These are phyloP conservation scores for Agonopterix alstromeriana DNA, from an alignment of 2,888 invertebrate species.

Conservation along the genomic window DNA sequence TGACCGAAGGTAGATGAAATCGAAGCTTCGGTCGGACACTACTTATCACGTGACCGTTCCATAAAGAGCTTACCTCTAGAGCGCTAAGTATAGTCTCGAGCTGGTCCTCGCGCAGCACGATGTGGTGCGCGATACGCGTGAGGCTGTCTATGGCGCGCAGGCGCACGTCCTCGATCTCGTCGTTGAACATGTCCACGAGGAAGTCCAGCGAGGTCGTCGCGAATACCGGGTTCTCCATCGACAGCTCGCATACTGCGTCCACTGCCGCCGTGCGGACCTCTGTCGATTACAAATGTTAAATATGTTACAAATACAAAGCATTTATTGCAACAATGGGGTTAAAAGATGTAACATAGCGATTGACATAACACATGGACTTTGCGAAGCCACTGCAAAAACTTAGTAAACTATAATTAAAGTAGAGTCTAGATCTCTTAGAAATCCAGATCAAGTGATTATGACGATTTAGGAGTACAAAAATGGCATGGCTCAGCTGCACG, in stretches of 20 bases:
- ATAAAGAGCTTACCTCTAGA: constrained; percentile 84
- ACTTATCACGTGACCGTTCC: no score
- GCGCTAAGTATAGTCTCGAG: constrained; percentile 96
- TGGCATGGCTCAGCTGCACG: constrained; percentile 75
- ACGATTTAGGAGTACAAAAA: not conserved
- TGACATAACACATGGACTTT: no score
- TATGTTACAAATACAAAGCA: no score
- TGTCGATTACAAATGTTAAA: constrained; percentile 20
- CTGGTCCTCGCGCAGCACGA: constrained; percentile 95
- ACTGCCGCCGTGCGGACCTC: constrained; percentile 97
- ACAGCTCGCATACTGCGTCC: constrained; percentile 93
- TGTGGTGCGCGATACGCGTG: constrained; percentile 91
- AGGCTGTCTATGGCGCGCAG: constrained; percentile 96
- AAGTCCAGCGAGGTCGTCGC: constrained; percentile 95
- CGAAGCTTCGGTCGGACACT: no score
- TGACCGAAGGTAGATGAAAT: no score
- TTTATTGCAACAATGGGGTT: no score
- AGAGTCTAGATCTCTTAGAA: no score
- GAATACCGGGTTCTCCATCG: constrained; percentile 88
- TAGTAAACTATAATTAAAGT: no score
- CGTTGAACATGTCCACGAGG: constrained; percentile 99
- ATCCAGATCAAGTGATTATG: no score
- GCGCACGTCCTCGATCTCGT: constrained; percentile 98
- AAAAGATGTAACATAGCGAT: no score
- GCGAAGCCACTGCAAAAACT: no score